phyloP scores from a whole-genome alignment of 1,140 invertebrate genomes.

The Carposina sasakii region DNA sequence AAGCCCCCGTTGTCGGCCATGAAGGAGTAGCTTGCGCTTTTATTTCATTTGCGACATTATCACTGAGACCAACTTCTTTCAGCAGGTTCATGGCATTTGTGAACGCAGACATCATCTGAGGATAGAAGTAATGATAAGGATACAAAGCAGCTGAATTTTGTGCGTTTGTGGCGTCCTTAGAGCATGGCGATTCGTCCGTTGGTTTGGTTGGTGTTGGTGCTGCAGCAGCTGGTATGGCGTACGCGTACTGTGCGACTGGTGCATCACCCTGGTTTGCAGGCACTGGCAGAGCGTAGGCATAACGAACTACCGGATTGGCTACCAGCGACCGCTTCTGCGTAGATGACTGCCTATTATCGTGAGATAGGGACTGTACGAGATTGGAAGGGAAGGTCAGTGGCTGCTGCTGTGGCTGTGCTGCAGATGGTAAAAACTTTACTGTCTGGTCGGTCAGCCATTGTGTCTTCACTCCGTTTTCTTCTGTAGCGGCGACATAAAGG shows the following conservation, averaged over 20 bases:
- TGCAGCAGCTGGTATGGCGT: conserved; percentile 19
- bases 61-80: conserved; percentile 30
- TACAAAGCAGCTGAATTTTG: conserved; percentile 25
- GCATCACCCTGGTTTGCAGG: conserved; percentile 11
- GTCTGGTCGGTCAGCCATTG: conserved; percentile 58
- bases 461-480: conserved; percentile 48
- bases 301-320: conserved; percentile 36
- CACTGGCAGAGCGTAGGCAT: conserved; percentile 38
- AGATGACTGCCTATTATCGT: conserved; percentile 28
- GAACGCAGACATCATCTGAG: conserved; percentile 50
- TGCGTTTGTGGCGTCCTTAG: conserved; percentile 10
- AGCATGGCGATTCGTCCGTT: conserved; percentile 17
- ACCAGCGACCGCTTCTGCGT: conserved; percentile 41
- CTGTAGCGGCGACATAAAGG: conserved; percentile 58
- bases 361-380: conserved; percentile 22
- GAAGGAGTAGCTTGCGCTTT: conserved; percentile 21
- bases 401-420: conserved; percentile 23
- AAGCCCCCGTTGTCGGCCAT: conserved; percentile 38
- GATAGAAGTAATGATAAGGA: conserved; percentile 48
- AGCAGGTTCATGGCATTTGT: conserved; percentile 32
- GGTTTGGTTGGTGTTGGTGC: conserved; percentile 17
- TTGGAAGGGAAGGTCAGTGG: conserved; percentile 29
- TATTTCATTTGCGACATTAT: conserved; percentile 24
- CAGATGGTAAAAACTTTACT: conserved; percentile 43
- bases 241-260: conserved; percentile 28